Percentiles rank a stretch among this genome's conserved stretches.
Evolutionary conservation across 1,140 invertebrate species (phyloP).

Genomic region (honey bee (Apis mellifera)): DNA sequence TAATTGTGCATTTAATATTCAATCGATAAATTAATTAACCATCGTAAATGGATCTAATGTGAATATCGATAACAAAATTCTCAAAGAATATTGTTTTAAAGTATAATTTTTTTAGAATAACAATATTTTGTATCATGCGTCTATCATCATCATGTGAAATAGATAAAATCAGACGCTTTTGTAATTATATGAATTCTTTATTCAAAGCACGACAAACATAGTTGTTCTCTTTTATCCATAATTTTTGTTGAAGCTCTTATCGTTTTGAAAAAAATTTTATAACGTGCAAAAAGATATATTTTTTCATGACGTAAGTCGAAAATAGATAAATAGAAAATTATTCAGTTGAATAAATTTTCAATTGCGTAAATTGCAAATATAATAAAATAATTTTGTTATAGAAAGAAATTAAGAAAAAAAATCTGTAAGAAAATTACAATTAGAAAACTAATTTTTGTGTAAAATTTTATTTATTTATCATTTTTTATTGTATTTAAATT

Average conservation of each 20-base stretch:
- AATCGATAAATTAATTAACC: neutral
- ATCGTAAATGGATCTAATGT: neutral
- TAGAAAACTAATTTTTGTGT: neutral
- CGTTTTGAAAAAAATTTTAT: neutral
- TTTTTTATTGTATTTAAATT: neutral
- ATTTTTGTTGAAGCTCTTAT: neutral
- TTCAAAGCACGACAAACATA: constrained; percentile 4
- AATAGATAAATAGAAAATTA: no score
- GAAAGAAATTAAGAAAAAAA: neutral
- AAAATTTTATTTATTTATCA: neutral
- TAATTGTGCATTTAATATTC: constrained; percentile 17
- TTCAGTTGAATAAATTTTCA: neutral
- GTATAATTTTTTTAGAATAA: constrained; percentile 5
- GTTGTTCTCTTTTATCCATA: neutral
- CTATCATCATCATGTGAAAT: constrained; percentile 2
- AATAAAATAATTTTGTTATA: neutral
- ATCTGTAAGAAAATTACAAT: neutral
- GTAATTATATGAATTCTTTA: neutral
- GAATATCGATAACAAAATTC: constrained; percentile 12
- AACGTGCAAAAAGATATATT: neutral
- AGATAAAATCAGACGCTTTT: neutral
- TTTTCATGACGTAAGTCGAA: neutral
- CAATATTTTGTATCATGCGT: neutral
- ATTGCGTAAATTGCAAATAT: neutral
- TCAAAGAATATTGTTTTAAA: neutral